phyloP scores from a whole-genome alignment of 2,113 vertebrate species.

The Empidonax traillii region DNA sequence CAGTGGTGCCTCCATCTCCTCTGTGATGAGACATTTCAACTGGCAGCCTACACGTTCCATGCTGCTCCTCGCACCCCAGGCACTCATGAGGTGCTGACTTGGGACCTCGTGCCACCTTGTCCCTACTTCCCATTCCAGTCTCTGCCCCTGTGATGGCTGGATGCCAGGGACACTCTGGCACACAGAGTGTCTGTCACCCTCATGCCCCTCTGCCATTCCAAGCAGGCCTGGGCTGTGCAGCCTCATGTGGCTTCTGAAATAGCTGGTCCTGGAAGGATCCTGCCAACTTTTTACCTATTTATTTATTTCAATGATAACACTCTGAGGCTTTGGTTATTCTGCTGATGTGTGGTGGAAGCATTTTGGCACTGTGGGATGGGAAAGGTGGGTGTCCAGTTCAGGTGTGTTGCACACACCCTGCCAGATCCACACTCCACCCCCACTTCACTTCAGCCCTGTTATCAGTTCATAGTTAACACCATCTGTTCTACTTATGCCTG shows the following conservation, averaged over 20 bases:
- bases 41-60: background rate
- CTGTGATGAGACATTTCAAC: accelerated
- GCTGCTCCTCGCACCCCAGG: accelerated
- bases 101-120: accelerated
- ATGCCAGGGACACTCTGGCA: too few relatives aligned
- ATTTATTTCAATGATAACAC: background rate
- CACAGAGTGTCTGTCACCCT: background rate
- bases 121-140: accelerated
- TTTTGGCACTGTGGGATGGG: background rate
- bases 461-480: background rate
- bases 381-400: background rate
- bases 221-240: background rate
- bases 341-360: background rate
- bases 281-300: background rate
- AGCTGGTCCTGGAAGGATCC: background rate
- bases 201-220: accelerated
- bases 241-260: background rate
- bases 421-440: accelerated
- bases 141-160: accelerated
- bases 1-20: accelerated
- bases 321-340: background rate
- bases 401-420: accelerated
- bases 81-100: accelerated
- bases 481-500: background rate
- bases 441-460: background rate